Percentiles rank a stretch among this genome's conserved stretches.
These are phyloP conservation scores for Pomacea maculata DNA, from an alignment of 1,140 invertebrate genomes.

Conservation along the genomic window DNA sequence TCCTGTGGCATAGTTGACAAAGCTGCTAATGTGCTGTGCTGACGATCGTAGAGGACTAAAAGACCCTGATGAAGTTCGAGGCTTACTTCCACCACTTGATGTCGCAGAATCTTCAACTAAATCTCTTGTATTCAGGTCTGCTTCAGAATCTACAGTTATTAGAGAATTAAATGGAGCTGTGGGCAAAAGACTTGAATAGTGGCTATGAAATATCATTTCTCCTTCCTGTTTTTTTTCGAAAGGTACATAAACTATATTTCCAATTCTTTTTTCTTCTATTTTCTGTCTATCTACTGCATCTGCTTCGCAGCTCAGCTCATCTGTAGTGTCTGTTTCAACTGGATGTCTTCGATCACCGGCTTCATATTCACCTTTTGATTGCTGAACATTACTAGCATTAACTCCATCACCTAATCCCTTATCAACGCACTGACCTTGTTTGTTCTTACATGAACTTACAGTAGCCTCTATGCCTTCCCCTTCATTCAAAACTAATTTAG, in stretches of 20 bases:
- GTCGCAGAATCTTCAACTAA: conserved; percentile 5
- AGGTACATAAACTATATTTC: conserved; percentile 46
- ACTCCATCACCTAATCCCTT: no score
- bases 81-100: background rate
- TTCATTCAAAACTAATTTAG: no score
- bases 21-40: conserved; percentile 27
- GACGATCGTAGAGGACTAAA: conserved; percentile 27
- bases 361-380: no score
- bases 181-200: conserved; percentile 20
- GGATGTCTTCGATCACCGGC: no score
- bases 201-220: conserved; percentile 30
- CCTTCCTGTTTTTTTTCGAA: conserved; percentile 38
- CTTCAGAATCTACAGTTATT: background rate
- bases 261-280: conserved; percentile 28
- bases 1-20: conserved; percentile 17
- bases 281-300: background rate
- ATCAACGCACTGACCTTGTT: no score
- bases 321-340: no score
- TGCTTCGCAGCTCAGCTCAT: background rate
- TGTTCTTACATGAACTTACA: no score
- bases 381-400: no score
- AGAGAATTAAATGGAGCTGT: background rate
- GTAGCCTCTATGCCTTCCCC: no score
- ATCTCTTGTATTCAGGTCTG: background rate
- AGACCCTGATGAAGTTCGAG: conserved; percentile 1